Evolutionary conservation across 2,888 invertebrate genomes (phyloP), one percentile per base, ranked within the genome.

Genomic region (Tipula unca): DNA sequence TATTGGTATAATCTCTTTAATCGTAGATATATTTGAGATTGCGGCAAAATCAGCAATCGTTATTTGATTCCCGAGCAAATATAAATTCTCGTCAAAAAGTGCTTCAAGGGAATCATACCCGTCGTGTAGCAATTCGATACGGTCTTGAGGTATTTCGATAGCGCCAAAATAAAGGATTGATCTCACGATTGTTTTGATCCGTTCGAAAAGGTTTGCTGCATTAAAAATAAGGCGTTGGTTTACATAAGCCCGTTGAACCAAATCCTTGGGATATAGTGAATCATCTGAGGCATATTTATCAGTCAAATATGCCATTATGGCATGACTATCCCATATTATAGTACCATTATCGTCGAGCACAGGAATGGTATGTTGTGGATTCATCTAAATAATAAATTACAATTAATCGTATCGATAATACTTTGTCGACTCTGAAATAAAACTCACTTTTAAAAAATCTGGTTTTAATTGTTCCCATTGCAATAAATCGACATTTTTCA

Each of bases 221-320:
- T 93, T 92, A 87, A 93, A 93, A 87, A 92, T 90, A 10, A 93
- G 88, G 42, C 91, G 89, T 86, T 92, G 91, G 87, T 93, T 90
- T 14, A 94, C 89, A 5, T 90, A 86, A 0, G 92, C 92, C 83
- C 93, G 90, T 86, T 90, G 88, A n/a, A 90, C 87, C 1, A 91
- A 88, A 87, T 93, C 92, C 87, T 91, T 92, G 0, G 94, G 94
- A 87, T 93, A 94, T 13, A 94, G 89, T 0, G 89, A 87, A 85
- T 93, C 92, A 86, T 91, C 89, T 86, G 91, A 90, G 0, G 90
- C 92, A 87, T 93, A 94, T 88, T 93, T 93, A 83, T 91, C 91
- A 0, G 91, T 91, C 86, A 94, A 89, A 88, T 93, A 93, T 14
- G 89, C 87, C 69, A 90, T 89, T 85, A 93, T 93, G 0, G 92